Percentiles rank a stretch among this genome's conserved stretches.
Conservation (phyloP, 2,888 invertebrate genomes). For the Bimastos eiseni region DNA sequence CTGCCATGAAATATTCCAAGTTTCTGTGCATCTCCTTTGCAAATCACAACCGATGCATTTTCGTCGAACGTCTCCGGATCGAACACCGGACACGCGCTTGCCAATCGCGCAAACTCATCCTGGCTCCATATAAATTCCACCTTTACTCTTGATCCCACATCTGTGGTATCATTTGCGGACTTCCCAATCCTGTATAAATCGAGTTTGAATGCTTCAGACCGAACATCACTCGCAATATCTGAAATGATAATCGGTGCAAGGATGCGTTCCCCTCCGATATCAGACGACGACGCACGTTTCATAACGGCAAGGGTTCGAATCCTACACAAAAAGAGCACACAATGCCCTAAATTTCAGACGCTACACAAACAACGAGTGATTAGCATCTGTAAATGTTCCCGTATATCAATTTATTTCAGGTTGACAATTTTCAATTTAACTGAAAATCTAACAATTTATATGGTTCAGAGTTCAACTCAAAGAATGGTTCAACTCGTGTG, state of each 20-base stretch:
- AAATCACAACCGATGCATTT: slow-evolving; percentile 1
- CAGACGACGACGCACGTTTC: background rate
- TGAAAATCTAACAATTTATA: background rate
- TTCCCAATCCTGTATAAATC: background rate
- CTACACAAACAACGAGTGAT: background rate
- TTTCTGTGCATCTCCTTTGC: slow-evolving; percentile 14
- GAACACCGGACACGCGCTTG: background rate
- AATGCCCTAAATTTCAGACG: background rate
- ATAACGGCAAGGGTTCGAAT: background rate
- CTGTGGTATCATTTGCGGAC: background rate
- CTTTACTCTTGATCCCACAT: background rate
- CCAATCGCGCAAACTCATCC: background rate
- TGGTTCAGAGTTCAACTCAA: slow-evolving; percentile 5
- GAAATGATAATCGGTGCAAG: background rate
- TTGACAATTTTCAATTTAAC: background rate
- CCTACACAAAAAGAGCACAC: background rate
- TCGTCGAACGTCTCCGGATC: background rate
- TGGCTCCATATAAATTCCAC: slow-evolving; percentile 7
- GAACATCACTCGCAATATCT: slow-evolving; percentile 17
- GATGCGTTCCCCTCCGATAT: background rate
- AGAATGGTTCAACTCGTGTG: background rate
- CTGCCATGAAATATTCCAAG: slow-evolving; percentile 27
- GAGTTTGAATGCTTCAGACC: background rate
- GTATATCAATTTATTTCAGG: background rate
- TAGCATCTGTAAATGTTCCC: background rate